Evolutionary conservation across 2,888 invertebrate genomes (phyloP).

Genomic region (Drosophila monieri): DNA sequence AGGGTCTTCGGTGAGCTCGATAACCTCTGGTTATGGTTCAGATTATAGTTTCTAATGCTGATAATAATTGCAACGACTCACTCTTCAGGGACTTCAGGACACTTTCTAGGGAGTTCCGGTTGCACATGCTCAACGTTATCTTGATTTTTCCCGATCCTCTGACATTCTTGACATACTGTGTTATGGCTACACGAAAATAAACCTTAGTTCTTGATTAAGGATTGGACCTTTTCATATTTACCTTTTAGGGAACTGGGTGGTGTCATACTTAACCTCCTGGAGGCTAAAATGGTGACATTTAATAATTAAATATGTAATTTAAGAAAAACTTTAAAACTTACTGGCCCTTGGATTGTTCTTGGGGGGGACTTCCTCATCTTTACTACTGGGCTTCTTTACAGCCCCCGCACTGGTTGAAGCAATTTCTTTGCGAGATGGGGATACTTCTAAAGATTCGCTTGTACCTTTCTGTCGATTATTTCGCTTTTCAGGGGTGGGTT

Average conservation of each 20-base stretch:
- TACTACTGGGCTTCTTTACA: not conserved
- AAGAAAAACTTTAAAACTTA: not conserved
- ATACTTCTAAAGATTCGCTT: not conserved
- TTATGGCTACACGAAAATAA: slow-evolving; percentile 25
- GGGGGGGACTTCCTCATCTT: not conserved
- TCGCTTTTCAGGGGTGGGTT: not conserved
- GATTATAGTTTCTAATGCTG: not conserved
- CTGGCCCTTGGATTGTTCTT: not conserved
- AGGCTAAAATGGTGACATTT: not conserved
- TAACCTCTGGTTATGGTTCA: slow-evolving; percentile 22
- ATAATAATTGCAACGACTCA: not conserved
- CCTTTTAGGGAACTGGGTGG: slow-evolving; percentile 7
- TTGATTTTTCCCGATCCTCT: slow-evolving; percentile 46
- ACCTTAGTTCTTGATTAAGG: too few species aligned
- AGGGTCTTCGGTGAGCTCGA: slow-evolving; percentile 52
- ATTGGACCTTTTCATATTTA: not conserved
- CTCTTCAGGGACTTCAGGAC: slow-evolving; percentile 35
- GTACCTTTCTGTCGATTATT: not conserved
- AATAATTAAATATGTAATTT: not conserved
- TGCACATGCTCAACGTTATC: slow-evolving; percentile 57
- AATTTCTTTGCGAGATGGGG: not conserved
- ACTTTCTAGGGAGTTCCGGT: slow-evolving; percentile 16
- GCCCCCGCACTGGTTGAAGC: not conserved
- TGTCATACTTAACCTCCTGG: not conserved
- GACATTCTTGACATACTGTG: slow-evolving; percentile 48